Conservation (phyloP, 2,113 vertebrate species). For the Takifugu bimaculatus region DNA sequence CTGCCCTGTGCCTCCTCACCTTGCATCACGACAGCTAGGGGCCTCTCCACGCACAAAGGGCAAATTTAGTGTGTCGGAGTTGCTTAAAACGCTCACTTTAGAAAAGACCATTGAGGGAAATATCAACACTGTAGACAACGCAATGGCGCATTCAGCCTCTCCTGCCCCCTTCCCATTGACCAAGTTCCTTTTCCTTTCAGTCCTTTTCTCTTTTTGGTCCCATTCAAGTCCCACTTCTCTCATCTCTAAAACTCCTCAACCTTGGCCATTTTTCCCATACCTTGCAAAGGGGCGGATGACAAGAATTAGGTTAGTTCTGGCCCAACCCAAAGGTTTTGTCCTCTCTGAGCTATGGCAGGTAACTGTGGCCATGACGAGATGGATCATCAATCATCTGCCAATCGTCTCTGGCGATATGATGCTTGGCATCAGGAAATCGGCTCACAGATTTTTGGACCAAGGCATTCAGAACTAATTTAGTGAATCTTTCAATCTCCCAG, state of each 20-base stretch:
- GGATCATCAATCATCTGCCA: conserved; percentile 73
- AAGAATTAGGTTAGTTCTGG: conserved; percentile 86
- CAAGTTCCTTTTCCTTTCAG: conserved; percentile 79
- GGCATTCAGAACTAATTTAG: too few relatives aligned
- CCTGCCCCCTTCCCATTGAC: conserved; percentile 78
- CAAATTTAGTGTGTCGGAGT: conserved; percentile 80
- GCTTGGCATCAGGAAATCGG: neutral
- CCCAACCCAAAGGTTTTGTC: conserved; percentile 72
- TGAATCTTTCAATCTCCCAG: too few relatives aligned
- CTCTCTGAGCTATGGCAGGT: conserved; percentile 71
- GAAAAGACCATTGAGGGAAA: conserved; percentile 78
- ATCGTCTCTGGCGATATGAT: conserved; percentile 46
- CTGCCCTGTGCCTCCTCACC: conserved; percentile 91
- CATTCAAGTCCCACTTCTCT: conserved; percentile 78
- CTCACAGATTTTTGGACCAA: too few relatives aligned
- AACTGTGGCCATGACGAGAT: conserved; percentile 67
- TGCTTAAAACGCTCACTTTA: conserved; percentile 81
- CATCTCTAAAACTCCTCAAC: conserved; percentile 75
- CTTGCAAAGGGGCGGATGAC: conserved; percentile 79
- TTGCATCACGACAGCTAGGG: conserved; percentile 84
- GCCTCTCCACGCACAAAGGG: conserved; percentile 81
- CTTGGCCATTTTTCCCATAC: conserved; percentile 79
- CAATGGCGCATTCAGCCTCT: conserved; percentile 81
- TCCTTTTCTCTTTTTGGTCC: conserved; percentile 69
- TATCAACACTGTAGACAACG: conserved; percentile 75